These are phyloP conservation scores for Araneus ventricosus DNA, from an alignment of 1,140 invertebrate genomes.

Conservation along the genomic window DNA sequence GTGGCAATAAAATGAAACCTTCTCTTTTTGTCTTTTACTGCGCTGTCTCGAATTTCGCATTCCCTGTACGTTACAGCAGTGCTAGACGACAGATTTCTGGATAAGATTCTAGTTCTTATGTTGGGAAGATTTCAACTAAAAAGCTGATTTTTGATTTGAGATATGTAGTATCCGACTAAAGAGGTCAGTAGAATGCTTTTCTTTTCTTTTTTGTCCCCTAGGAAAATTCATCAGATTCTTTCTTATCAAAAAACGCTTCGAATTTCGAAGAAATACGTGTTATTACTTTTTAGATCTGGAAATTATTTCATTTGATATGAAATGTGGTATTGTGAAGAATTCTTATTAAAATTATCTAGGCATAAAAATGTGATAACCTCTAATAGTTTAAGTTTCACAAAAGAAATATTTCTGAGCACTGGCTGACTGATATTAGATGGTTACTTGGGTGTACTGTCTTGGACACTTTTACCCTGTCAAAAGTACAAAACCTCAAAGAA, in stretches of 20 bases:
- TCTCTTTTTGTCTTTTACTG: not conserved
- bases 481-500: no score
- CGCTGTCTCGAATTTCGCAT: not conserved
- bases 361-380: no score
- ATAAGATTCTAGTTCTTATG: not conserved
- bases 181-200: not conserved
- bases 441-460: no score
- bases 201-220: not conserved
- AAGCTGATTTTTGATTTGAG: not conserved
- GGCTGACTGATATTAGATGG: no score
- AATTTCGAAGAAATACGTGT: no score
- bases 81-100: not conserved
- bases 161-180: not conserved
- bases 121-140: not conserved
- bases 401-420: no score
- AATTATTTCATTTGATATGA: no score
- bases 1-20: slow-evolving; percentile 11
- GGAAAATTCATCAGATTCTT: not conserved
- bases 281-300: no score
- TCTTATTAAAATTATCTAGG: no score
- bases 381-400: no score
- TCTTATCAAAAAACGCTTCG: not conserved
- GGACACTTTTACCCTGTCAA: no score
- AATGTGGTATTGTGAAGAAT: no score
- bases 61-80: not conserved